Evolutionary conservation across 1,140 invertebrate species (phyloP), one percentile per base, ranked within the genome.

Genomic region (Lethrus apterus): DNA sequence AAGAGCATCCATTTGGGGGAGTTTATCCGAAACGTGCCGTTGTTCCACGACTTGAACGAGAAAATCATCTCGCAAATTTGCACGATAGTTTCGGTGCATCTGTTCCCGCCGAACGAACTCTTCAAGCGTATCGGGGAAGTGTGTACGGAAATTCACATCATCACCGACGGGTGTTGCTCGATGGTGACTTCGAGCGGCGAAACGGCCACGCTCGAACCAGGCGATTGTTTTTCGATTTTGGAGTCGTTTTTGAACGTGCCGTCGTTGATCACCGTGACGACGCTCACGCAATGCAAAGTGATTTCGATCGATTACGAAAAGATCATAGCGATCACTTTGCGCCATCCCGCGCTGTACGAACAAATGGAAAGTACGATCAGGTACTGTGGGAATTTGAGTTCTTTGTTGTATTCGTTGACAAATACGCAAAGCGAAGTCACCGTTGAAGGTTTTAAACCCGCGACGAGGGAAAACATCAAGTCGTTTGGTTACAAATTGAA

Each of bases 41-140:
- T 42, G 17, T 42, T 42, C 29, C 15, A 23, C 14, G 21, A 42
- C 13, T 19, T 42, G 10, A 11, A 19, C 21, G 24, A 42, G 7
- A 14, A 42, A 7, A 18, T 42, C 9, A 15, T 42, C 3, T 9
- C 21, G 5, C 21, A 42, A 10, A 42, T 42, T 26, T n/a, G 4
- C 11, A 42, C 11, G 2, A 24, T 29, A 2, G 40, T 24, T 0
- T 19, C 19, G 14, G 13, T 44, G 3, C 42, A 33, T 8, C n/a
- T 33, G 3, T 8, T 44, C 10, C 42, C 42, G 0, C 17, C 34
- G 7, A 32, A 17, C 21, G 29, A 48, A 33, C 26, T 48, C 14
- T 23, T 48, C 17, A 32, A 17, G 8, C 34, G 34, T n/a, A 15
- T 20, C 1, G 56, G 54, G 8, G 45, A 52, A 33, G 34, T 48